These are phyloP conservation scores for Bembecia ichneumoniformis DNA, from an alignment of 2,888 invertebrate species.

Conservation along the genomic window DNA sequence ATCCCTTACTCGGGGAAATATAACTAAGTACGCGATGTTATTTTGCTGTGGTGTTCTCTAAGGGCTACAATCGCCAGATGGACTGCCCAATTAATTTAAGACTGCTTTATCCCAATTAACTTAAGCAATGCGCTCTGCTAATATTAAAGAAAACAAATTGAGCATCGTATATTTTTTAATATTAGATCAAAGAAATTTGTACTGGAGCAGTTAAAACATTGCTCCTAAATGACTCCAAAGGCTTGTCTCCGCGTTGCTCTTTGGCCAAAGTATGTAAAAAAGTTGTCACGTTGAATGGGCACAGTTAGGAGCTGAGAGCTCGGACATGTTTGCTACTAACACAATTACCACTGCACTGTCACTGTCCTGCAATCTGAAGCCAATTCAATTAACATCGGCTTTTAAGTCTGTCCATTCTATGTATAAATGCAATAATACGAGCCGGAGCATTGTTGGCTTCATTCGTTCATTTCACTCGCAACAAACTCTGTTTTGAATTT, in stretches of 20 bases:
- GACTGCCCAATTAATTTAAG: too few relatives aligned
- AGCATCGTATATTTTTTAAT: too few relatives aligned
- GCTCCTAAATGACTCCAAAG: background rate
- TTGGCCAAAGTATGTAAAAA: conserved; percentile 15
- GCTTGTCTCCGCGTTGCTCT: background rate
- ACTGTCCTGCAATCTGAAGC: conserved; percentile 57
- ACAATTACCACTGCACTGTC: conserved; percentile 48
- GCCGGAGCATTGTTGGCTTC: background rate
- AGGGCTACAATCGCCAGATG: too few relatives aligned
- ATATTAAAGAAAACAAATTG: too few relatives aligned
- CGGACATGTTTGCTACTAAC: conserved; percentile 53
- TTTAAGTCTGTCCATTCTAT: conserved; percentile 34
- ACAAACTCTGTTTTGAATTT: background rate
- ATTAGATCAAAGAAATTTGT: too few relatives aligned
- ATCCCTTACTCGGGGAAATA: too few relatives aligned
- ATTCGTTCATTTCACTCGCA: background rate
- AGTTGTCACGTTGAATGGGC: conserved; percentile 25
- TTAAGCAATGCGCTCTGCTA: too few relatives aligned
- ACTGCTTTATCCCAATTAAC: too few relatives aligned
- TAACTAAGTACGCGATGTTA: too few relatives aligned
- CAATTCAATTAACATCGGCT: conserved; percentile 66
- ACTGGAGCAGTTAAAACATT: too few relatives aligned
- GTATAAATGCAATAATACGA: background rate
- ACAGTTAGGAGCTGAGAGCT: conserved; percentile 33
- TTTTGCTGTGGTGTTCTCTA: too few relatives aligned